These are phyloP conservation scores for Rhagium mordax DNA, from an alignment of 2,888 invertebrate species.

Conservation along the genomic window DNA sequence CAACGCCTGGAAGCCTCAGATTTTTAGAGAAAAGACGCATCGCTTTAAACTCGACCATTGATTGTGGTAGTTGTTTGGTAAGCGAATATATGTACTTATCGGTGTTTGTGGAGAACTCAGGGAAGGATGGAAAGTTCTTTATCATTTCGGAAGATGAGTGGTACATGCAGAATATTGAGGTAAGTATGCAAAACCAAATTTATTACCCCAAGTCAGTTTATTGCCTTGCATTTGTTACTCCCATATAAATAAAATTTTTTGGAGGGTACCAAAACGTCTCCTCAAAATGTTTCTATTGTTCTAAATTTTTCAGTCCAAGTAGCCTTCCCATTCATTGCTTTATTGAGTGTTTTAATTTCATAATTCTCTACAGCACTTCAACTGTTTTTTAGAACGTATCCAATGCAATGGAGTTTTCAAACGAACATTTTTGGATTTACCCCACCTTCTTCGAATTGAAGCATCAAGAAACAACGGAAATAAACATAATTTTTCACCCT, in stretches of 20 bases:
- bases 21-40: slow-evolving; percentile 51
- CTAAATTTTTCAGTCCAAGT: no score
- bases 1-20: slow-evolving; percentile 34
- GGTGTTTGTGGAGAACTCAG: slow-evolving; percentile 65
- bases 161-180: slow-evolving; percentile 65
- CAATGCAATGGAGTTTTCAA: slow-evolving; percentile 58
- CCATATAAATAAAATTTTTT: no score
- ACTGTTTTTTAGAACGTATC: slow-evolving; percentile 56
- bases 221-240: no score
- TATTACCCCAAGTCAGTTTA: no score
- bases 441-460: slow-evolving; percentile 68
- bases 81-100: slow-evolving; percentile 62
- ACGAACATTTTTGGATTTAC: slow-evolving; percentile 65
- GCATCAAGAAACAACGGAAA: slow-evolving; percentile 63
- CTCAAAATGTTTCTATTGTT: no score
- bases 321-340: no score
- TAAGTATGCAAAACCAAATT: slow-evolving; percentile 48
- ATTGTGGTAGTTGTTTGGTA: slow-evolving; percentile 68
- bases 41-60: slow-evolving; percentile 66
- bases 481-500: slow-evolving; percentile 67
- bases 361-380: no score
- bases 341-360: no score
- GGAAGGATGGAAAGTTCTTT: slow-evolving; percentile 68
- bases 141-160: slow-evolving; percentile 69
- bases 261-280: no score